Base-by-base conservation (phyloP, 2,888 invertebrate genomes). In the Electrophaes corylata region DNA sequence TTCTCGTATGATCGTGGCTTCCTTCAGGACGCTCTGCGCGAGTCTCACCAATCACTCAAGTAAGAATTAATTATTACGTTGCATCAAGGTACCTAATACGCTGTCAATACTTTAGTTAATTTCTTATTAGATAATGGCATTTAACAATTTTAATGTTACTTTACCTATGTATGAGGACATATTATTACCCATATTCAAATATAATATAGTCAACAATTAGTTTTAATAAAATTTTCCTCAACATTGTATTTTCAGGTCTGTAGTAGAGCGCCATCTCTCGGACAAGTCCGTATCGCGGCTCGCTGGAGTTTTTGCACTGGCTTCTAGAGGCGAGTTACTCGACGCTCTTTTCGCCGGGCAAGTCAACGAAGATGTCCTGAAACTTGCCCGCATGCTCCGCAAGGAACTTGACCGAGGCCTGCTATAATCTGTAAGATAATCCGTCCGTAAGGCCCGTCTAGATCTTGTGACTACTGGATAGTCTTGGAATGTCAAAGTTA, bases 1-100 rank as follows among this genome's bases (percentile, higher is more conserved):
- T 97, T 96, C 84, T 97, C 96, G 62, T 97, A 97, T 82, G 97
- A 97, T 82, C 93, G 96, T 62, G 94, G 94, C 48, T 98, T 96
- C 84, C 91, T 98, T 63, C 94, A 95, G 71, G 94, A 95, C 61
- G 95, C 96, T 0, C 92, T 98, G 33, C 93, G 93, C 47, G 97
- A 97, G 51, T 96, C 96, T 41, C 95, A 95, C 62, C 93, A 93
- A 65, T 94, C 96, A 50, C 94, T 99, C 60, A 94, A 92, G 92
- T 92, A 61, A 82, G 86, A 16, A 12, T n/a, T 26, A 14, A 35
- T 10, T 37, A 0, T n/a, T 35, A n/a, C n/a, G n/a, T n/a, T n/a
- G n/a, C n/a, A n/a, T n/a, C n/a, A n/a, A n/a, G n/a, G n/a, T n/a
- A n/a, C n/a, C n/a, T n/a, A n/a, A n/a, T n/a, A n/a, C n/a, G n/a